Percentiles rank a stretch among this genome's conserved stretches.
Evolutionary conservation across 1,140 invertebrate genomes (phyloP).

Genomic region (Rhagoletis pomonella): DNA sequence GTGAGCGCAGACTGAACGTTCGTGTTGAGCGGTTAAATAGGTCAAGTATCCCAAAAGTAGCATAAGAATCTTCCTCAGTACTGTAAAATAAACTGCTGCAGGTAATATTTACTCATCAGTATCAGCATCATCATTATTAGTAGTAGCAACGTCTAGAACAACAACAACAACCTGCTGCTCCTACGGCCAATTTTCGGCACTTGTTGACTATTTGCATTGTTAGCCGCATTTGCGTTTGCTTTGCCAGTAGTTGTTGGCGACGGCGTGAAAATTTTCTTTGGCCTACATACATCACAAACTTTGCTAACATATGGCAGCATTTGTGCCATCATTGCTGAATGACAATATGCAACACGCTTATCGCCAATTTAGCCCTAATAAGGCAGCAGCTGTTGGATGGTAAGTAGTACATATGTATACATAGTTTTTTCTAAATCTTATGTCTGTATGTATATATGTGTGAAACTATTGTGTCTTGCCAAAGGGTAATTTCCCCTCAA

Average conservation of each 20-base stretch:
- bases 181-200: neutral
- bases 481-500: neutral
- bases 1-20: constrained; percentile 70
- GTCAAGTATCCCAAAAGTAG: constrained; percentile 4
- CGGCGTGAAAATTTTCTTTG: neutral
- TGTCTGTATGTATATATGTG: too few species aligned
- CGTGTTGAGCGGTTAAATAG: constrained; percentile 71
- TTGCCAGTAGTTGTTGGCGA: neutral
- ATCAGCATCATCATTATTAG: neutral
- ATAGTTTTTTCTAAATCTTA: too few species aligned
- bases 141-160: neutral
- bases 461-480: neutral
- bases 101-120: too few species aligned
- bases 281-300: neutral
- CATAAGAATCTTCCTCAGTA: constrained; percentile 4
- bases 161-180: neutral
- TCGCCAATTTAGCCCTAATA: constrained; percentile 45
- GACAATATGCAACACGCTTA: constrained; percentile 46
- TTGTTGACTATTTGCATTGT: constrained; percentile 43
- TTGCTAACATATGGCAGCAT: constrained; percentile 45
- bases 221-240: neutral
- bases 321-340: constrained; percentile 20
- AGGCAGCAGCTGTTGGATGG: constrained; percentile 37
- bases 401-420: neutral
- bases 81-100: neutral